A percentile compares a stretch with the other conserved stretches of the same genome.
phyloP scores from a whole-genome alignment of 2,888 invertebrate species.

The Eristalis arbustorum region DNA sequence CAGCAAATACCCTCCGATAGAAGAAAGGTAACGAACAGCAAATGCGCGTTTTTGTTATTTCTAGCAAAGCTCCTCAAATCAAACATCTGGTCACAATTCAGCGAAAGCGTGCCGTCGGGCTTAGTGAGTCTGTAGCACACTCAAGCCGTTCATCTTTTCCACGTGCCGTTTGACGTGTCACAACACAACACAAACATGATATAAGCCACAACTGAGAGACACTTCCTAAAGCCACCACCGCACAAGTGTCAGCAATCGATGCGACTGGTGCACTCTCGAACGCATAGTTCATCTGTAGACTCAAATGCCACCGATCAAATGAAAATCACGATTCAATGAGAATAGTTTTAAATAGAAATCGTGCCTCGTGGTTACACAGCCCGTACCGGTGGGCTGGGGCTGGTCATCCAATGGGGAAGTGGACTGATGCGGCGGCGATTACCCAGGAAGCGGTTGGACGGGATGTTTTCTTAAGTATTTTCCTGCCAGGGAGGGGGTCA shows the following conservation, averaged over 20 bases:
- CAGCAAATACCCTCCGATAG: no score
- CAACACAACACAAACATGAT: not conserved
- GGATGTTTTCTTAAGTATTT: conserved; percentile 60
- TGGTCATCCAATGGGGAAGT: not conserved
- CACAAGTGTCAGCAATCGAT: conserved; percentile 12
- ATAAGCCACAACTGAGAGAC: not conserved
- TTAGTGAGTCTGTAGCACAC: not conserved
- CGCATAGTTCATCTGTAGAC: conserved; percentile 35
- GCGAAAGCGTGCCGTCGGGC: not conserved
- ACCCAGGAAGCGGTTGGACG: conserved; percentile 43
- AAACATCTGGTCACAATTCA: not conserved
- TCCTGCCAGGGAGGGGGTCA: conserved; percentile 13
- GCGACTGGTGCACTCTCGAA: not conserved
- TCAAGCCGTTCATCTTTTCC: not conserved
- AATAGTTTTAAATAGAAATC: conserved; percentile 67
- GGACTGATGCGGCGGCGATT: conserved; percentile 33
- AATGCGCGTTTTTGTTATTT: no score
- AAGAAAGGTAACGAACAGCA: no score
- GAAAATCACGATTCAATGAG: conserved; percentile 69
- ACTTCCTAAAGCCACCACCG: not conserved
- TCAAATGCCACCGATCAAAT: conserved; percentile 62
- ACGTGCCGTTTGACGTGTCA: not conserved
- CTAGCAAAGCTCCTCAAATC: no score
- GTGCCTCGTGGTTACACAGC: conserved; percentile 61
- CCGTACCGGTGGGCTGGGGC: not conserved